These are phyloP conservation scores for Knipowitschia caucasica DNA, from an alignment of 2,797 vertebrate species.

Conservation along the genomic window DNA sequence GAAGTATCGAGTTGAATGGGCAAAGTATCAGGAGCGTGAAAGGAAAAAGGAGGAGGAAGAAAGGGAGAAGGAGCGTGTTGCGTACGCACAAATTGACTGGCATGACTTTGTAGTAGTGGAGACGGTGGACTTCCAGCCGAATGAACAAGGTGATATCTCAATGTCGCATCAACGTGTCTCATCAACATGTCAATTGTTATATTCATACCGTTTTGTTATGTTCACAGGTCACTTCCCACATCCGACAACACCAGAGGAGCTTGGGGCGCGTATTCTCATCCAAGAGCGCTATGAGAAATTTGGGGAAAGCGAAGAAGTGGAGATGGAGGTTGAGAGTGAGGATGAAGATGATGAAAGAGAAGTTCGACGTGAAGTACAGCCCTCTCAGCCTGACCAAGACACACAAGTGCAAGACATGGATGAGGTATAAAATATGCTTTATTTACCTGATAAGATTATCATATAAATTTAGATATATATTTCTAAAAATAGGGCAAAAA, in stretches of 20 bases:
- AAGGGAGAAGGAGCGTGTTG: conserved; percentile 93
- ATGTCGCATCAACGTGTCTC: neutral
- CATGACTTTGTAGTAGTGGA: conserved; percentile 99
- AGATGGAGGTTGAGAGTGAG: conserved; percentile 99
- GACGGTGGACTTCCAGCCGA: conserved; percentile 97
- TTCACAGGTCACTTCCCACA: conserved; percentile 94
- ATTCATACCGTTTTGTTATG: conserved; percentile 4
- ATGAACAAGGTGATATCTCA: conserved; percentile 84
- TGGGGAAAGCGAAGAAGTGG: conserved; percentile 97
- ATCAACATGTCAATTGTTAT: neutral
- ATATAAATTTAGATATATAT: too few species aligned
- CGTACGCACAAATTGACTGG: conserved; percentile 98
- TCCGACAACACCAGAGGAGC: conserved; percentile 93
- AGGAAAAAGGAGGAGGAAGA: conserved; percentile 98
- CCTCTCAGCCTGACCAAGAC: conserved; percentile 90
- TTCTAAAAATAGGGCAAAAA: too few species aligned
- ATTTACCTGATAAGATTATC: too few species aligned
- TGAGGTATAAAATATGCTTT: conserved; percentile 76
- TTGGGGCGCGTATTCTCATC: conserved; percentile 96
- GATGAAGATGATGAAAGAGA: conserved; percentile 89
- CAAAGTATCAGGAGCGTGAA: conserved; percentile 97
- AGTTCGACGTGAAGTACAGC: conserved; percentile 74
- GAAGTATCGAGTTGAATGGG: conserved; percentile 96
- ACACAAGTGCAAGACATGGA: conserved; percentile 99
- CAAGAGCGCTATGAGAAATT: conserved; percentile 98